Percentiles rank a stretch among this genome's conserved stretches.
phyloP scores from a whole-genome alignment of 1,140 invertebrate genomes.

The Ceratosolen fusciceps region DNA sequence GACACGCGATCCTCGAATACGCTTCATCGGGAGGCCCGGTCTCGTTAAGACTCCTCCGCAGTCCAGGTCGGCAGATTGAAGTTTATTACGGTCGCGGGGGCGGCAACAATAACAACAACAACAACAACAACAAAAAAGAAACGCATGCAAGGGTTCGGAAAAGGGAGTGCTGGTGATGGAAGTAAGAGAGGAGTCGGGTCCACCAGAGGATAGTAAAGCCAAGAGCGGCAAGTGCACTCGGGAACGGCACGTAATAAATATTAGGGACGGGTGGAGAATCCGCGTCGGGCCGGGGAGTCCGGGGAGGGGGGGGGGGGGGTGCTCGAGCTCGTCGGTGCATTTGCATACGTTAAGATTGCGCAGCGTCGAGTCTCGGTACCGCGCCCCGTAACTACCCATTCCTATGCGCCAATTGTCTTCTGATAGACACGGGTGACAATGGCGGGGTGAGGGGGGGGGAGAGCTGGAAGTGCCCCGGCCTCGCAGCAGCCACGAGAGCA shows the following conservation, averaged over 20 bases:
- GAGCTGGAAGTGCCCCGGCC: not conserved
- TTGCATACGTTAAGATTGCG: constrained; percentile 6
- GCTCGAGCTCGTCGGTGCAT: not conserved
- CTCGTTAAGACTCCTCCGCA: no score
- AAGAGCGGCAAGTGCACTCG: not conserved
- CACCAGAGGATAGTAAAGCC: not conserved
- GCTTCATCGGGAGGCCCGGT: no score
- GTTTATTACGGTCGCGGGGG: no score
- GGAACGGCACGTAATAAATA: not conserved
- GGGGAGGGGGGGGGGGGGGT: no score
- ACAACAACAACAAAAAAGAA: no score
- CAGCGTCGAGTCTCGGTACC: no score
- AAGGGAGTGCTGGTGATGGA: no score
- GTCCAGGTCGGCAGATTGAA: no score
- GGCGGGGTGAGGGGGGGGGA: not conserved
- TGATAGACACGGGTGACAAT: constrained; percentile 49
- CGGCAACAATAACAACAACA: no score
- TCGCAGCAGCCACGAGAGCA: not conserved
- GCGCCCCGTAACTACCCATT: constrained; percentile 50
- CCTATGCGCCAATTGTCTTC: constrained; percentile 62
- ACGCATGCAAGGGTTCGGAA: no score
- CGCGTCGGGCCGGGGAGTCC: not conserved
- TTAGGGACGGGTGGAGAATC: not conserved
- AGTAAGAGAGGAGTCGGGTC: no score
- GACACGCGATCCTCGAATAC: no score